Conservation (phyloP, 1,140 invertebrate species). For the Drosophila navojoa region DNA sequence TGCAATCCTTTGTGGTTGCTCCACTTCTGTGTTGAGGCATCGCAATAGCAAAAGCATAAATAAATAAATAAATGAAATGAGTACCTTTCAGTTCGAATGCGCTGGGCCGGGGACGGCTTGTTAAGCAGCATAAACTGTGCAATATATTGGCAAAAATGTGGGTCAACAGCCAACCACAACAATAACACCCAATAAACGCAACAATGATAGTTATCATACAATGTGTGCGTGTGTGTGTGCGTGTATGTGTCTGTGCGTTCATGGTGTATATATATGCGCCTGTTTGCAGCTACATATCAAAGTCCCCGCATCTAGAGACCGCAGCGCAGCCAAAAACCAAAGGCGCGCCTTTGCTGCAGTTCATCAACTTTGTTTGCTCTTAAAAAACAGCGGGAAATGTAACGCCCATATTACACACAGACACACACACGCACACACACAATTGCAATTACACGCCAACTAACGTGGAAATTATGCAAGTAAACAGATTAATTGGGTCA, state of each 20-base stretch:
- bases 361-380: constrained; percentile 72
- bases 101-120: not conserved
- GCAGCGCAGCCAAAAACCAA: constrained; percentile 46
- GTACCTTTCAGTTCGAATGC: not conserved
- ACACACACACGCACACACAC: constrained; percentile 34
- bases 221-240: not conserved
- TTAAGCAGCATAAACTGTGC: constrained; percentile 52
- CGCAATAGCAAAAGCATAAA: not conserved
- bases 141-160: constrained; percentile 78
- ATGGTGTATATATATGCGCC: constrained; percentile 2
- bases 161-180: constrained; percentile 69
- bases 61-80: constrained; percentile 3
- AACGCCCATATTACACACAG: constrained; percentile 49
- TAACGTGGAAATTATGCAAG: constrained; percentile 79
- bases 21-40: not conserved
- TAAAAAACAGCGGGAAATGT: constrained; percentile 73
- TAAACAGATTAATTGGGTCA: constrained; percentile 79
- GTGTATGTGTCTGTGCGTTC: constrained; percentile 12
- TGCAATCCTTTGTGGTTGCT: not conserved
- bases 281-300: constrained; percentile 62
- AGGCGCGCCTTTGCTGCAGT: constrained; percentile 63
- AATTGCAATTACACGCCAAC: constrained; percentile 66
- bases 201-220: constrained; percentile 60
- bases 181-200: constrained; percentile 77
- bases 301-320: constrained; percentile 16